Evolutionary conservation across 2,113 vertebrate genomes (phyloP).

Genomic region (Galemys pyrenaicus): DNA sequence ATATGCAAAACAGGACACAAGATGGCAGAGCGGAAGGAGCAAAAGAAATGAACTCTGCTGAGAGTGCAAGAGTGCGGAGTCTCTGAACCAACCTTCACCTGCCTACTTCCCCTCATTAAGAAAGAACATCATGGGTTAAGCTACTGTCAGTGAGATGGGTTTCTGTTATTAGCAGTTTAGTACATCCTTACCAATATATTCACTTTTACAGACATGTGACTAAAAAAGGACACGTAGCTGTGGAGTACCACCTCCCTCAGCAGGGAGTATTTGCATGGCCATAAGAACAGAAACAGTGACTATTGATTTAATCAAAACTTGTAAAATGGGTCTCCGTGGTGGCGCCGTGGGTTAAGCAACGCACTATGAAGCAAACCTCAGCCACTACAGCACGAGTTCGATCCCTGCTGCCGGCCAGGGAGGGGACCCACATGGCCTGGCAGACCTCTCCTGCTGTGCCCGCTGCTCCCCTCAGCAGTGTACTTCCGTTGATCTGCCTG

Average conservation of each 20-base stretch:
- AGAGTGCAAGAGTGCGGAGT: background rate
- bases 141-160: background rate
- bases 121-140: background rate
- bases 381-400: no score
- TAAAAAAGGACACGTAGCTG: background rate
- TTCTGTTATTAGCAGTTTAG: background rate
- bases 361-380: no score
- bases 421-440: no score
- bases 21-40: background rate
- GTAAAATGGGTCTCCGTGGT: no score
- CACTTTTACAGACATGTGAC: background rate
- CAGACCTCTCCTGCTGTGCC: no score
- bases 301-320: constrained; percentile 10
- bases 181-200: background rate
- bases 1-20: constrained; percentile 2
- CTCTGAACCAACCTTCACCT: background rate
- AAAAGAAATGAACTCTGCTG: background rate
- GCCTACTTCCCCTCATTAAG: background rate
- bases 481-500: no score
- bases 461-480: no score
- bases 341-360: no score
- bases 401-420: no score
- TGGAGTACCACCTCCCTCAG: background rate
- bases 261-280: background rate
- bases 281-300: background rate